Base-by-base conservation (phyloP, 2,113 vertebrate species). In the Alethe castanea region DNA sequence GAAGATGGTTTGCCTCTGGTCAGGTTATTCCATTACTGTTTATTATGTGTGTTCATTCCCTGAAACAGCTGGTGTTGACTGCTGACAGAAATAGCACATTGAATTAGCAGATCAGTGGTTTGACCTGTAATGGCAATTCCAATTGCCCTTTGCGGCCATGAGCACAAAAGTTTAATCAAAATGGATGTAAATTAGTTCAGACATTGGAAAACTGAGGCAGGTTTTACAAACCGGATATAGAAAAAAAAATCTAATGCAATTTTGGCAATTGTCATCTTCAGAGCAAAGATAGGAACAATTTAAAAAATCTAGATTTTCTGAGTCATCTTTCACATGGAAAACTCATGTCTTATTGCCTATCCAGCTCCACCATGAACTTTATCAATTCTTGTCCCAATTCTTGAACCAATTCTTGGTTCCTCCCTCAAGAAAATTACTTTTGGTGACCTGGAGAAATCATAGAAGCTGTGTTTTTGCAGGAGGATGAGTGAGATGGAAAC, bases 31-130 rank as follows among this genome's bases (percentile, higher is more conserved):
- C 44, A 24, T 89, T 86, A 71, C 35, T 83, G 13, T 69, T 80
- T 61, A 48, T 42, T 69, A 67, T 40, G 26, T 73, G 20, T 56
- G 64, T 56, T 88, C 8, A 26, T 83, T 93, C 64, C 66, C 82
- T 77, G 73, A 91, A 91, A 65, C 92, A 92, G 38, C 47, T 95
- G 92, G 83, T 56, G 86, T 84, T 81, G 86, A 94, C 65, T 79
- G 54, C 60, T 67, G 38, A 64, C 72, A 86, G 44, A 88, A 96
- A 92, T 25, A 84, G 31, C 16, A 89, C 70, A 65, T 29, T 84
- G 56, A 54, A 92, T 88, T 94, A 91, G 19, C n/a, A 86, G 22
- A 87, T 81, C 64, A 53, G 69, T 72, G 15, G 52, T 84, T 60
- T 91, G 86, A 95, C 61, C 83, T 84, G 56, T 40, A 69, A 65